Base-by-base conservation (phyloP, 2,888 invertebrate species). In the Xanthia togata region DNA sequence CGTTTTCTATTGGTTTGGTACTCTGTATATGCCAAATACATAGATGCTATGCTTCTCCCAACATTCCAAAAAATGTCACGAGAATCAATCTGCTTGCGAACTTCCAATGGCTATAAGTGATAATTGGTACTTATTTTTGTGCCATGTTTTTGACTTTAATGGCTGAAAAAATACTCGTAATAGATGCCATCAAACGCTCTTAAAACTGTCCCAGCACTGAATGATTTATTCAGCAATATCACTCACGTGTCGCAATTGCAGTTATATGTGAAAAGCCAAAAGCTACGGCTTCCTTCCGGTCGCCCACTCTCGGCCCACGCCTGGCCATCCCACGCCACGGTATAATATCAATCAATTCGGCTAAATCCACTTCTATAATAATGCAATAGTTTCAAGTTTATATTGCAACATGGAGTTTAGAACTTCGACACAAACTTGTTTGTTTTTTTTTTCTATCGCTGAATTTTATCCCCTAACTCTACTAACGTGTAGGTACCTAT, bases 281-380 rank as follows among this genome's bases (percentile, higher is more conserved):
- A 93, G 92, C 90, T 90, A 90, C 87, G 88, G 91, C 90, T 96
- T 95, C 95, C 96, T 96, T 96, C 96, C 96, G 95, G 95, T 90
- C 95, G 93, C 96, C 96, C 92, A 96, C 96, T 89, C 85, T 80
- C 87, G 91, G 90, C 94, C 92, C 91, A 91, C 93, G 83, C 88
- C 78, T 79, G 80, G 55, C 82, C 82, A 79, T 88, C 94, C 94
- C 89, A 91, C 94, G 91, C 93, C 81, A 75, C 65, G 74, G 82
- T 87, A 87, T 92, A 91, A 92, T 92, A 94, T 93, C 93, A 93
- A 94, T 95, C 94, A 95, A 92, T 91, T 92, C 91, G 90, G 92
- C 91, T 90, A 92, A 87, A 92, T 91, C 92, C 84, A 92, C 93
- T 93, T 91, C 90, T 91, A 93, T 91, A 91, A 92, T 92, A 88